Evolutionary conservation across 2,888 invertebrate species (phyloP).

Genomic region (Diplolepis rosae): DNA sequence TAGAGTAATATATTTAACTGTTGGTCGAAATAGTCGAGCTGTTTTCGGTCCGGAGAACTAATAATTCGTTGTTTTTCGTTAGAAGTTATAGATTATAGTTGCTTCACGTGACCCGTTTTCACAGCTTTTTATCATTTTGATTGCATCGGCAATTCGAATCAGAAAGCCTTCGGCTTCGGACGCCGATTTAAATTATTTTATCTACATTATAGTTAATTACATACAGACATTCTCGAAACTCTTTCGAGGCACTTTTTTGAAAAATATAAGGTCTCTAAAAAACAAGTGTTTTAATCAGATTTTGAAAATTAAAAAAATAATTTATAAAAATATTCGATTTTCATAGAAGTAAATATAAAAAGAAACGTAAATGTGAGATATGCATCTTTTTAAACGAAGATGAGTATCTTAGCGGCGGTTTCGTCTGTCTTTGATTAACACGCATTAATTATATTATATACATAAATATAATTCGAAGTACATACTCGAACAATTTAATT

Average conservation of each 20-base stretch:
- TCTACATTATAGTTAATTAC: slow-evolving; percentile 36
- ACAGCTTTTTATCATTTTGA: slow-evolving; percentile 57
- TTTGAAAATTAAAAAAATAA: not conserved
- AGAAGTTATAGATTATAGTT: slow-evolving; percentile 29
- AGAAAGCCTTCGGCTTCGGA: slow-evolving; percentile 50
- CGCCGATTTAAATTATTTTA: slow-evolving; percentile 41
- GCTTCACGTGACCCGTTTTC: slow-evolving; percentile 43
- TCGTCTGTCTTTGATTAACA: not conserved
- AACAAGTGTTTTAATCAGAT: not conserved
- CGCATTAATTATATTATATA: not conserved
- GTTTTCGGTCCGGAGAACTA: slow-evolving; percentile 32
- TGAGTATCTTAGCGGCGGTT: not conserved
- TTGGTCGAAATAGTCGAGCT: not conserved
- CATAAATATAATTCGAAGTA: slow-evolving; percentile 20
- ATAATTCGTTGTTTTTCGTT: slow-evolving; percentile 56
- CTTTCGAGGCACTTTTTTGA: not conserved
- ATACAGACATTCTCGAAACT: slow-evolving; percentile 14
- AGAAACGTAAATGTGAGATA: not conserved
- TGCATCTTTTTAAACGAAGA: not conserved
- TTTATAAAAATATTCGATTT: no score
- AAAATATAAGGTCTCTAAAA: not conserved
- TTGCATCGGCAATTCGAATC: slow-evolving; percentile 69
- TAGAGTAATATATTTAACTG: not conserved
- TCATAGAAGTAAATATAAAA: not conserved
- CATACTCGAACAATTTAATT: no score